These are phyloP conservation scores for Drosophila lini DNA, from an alignment of 1,140 invertebrate genomes.

Conservation along the genomic window DNA sequence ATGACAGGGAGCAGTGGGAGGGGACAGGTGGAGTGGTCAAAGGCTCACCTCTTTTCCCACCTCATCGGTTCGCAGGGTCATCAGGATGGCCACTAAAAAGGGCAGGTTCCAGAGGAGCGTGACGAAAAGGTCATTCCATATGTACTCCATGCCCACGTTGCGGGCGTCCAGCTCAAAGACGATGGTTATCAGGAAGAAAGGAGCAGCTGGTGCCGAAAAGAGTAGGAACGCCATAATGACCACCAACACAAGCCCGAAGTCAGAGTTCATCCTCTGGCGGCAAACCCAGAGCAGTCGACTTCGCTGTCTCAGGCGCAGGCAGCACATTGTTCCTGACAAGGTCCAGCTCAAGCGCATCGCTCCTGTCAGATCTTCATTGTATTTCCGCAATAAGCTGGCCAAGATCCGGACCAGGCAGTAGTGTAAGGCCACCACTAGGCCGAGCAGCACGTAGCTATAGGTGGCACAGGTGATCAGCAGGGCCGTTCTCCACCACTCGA, in stretches of 20 bases:
- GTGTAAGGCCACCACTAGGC: slow-evolving; percentile 49
- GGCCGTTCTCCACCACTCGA: neutral
- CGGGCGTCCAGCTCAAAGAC: slow-evolving; percentile 35
- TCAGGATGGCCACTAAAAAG: slow-evolving; percentile 17
- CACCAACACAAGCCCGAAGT: slow-evolving; percentile 48
- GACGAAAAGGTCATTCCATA: slow-evolving; percentile 13
- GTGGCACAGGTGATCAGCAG: slow-evolving; percentile 17
- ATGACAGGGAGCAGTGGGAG: neutral
- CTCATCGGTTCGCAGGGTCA: slow-evolving; percentile 43
- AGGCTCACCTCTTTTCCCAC: slow-evolving; percentile 53
- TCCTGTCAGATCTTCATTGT: slow-evolving; percentile 40
- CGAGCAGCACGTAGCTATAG: slow-evolving; percentile 41
- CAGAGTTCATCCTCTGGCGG: slow-evolving; percentile 49
- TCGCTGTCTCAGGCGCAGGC: slow-evolving; percentile 25
- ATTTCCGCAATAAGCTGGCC: slow-evolving; percentile 34
- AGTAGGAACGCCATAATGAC: slow-evolving; percentile 49
- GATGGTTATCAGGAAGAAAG: slow-evolving; percentile 60
- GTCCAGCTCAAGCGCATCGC: no score
- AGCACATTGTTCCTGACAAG: slow-evolving; percentile 10
- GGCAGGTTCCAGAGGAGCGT: slow-evolving; percentile 54
- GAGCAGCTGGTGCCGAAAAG: slow-evolving; percentile 39
- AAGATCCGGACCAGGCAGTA: slow-evolving; percentile 49
- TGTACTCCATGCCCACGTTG: neutral
- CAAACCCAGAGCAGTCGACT: slow-evolving; percentile 55
- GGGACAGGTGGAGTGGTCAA: neutral